Evolutionary conservation across 1,140 invertebrate genomes (phyloP).

Genomic region (Fopius arisanus): DNA sequence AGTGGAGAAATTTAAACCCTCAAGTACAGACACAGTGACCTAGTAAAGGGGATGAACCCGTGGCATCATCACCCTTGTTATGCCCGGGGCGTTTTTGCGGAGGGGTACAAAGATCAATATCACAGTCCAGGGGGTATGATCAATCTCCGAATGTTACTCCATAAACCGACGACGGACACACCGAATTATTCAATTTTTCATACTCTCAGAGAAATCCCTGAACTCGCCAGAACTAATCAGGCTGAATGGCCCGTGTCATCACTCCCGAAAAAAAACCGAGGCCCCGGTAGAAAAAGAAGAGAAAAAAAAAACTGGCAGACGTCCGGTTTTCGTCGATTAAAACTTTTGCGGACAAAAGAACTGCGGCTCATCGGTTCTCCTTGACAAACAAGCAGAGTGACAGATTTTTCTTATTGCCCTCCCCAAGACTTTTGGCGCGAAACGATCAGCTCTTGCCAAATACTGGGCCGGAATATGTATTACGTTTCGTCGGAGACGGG

Average conservation of each 20-base stretch:
- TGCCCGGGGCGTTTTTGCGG: constrained; percentile 8
- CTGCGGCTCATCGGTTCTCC: constrained; percentile 47
- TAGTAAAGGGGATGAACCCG: constrained; percentile 46
- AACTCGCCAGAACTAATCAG: constrained; percentile 16
- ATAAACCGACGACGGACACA: too few relatives aligned
- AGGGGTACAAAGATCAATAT: constrained; percentile 32
- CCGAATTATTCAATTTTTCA: too few relatives aligned
- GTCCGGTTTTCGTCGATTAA: constrained; percentile 50
- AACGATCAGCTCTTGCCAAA: not conserved
- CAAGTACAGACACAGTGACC: constrained; percentile 56
- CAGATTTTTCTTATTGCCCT: constrained; percentile 37
- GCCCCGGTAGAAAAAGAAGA: not conserved
- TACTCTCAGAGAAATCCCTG: not conserved
- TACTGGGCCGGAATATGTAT: constrained; percentile 4
- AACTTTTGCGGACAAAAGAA: constrained; percentile 50
- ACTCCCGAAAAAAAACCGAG: not conserved
- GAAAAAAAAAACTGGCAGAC: constrained; percentile 37
- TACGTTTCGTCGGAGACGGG: not conserved
- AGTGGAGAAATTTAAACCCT: constrained; percentile 2
- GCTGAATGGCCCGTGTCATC: constrained; percentile 23
- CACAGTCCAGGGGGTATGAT: constrained; percentile 21
- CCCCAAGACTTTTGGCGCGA: not conserved
- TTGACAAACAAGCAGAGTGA: constrained; percentile 47
- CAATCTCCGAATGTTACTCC: too few relatives aligned
- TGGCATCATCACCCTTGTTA: constrained; percentile 20